Evolutionary conservation across 2,113 vertebrate genomes (phyloP).

Genomic region (Neofelis nebulosa): DNA sequence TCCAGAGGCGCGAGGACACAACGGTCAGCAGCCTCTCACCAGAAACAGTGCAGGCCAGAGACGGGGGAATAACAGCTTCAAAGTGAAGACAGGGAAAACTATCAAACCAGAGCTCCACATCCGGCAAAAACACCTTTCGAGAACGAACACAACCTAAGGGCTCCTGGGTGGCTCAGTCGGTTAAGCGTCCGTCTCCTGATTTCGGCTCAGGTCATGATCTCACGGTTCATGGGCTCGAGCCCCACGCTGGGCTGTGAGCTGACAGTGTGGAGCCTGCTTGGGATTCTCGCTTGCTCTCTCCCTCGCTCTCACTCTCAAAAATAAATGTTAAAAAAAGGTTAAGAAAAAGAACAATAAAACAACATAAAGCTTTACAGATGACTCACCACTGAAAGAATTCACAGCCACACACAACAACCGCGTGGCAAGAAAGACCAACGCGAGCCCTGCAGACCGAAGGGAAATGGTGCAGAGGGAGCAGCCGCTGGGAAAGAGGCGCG

Average conservation of each 20-base stretch:
- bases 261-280: too few species aligned
- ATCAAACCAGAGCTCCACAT: background rate
- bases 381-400: background rate
- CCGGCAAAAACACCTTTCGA: background rate
- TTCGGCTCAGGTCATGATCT: too few species aligned
- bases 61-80: background rate
- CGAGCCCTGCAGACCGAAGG: background rate
- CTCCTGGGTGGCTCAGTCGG: too few species aligned
- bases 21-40: background rate
- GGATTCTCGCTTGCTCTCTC: too few species aligned
- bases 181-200: too few species aligned
- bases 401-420: accelerated
- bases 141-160: background rate
- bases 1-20: background rate
- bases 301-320: too few species aligned
- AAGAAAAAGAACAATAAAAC: background rate
- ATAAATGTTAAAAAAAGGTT: too few species aligned
- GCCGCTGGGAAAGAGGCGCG: background rate
- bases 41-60: background rate
- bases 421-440: background rate
- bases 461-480: background rate
- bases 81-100: background rate
- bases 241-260: too few species aligned
- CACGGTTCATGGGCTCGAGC: too few species aligned
- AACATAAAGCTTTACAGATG: background rate